phyloP scores from a whole-genome alignment of 2,797 vertebrate genomes.

The Carcharodon carcharias region DNA sequence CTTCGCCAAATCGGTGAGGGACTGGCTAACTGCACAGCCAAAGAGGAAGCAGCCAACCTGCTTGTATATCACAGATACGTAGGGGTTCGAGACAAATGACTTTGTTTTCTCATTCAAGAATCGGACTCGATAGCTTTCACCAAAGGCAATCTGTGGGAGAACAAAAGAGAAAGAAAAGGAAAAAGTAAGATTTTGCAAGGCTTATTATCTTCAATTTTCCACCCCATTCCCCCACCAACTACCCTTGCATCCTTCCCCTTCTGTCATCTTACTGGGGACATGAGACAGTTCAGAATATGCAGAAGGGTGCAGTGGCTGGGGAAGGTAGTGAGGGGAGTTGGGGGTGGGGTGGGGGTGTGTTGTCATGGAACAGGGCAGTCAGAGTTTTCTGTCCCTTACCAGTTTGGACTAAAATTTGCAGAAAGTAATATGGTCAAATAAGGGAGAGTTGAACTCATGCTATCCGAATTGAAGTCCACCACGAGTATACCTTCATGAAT shows the following conservation, averaged over 20 bases:
- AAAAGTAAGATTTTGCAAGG: background rate
- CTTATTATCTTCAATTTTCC: background rate
- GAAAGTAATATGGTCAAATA: background rate
- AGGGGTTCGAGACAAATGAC: conserved; percentile 57
- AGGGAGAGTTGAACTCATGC: background rate
- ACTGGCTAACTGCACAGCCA: conserved; percentile 61
- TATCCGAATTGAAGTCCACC: no score
- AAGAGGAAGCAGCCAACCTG: conserved; percentile 70
- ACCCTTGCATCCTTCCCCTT: background rate
- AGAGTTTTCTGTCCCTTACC: background rate
- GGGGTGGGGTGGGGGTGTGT: background rate
- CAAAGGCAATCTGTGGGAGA: conserved; percentile 57
- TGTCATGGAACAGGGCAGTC: background rate
- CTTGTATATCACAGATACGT: conserved; percentile 62
- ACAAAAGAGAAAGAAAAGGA: background rate
- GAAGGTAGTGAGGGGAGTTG: background rate
- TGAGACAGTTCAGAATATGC: background rate
- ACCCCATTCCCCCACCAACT: background rate
- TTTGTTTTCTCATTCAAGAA: conserved; percentile 51
- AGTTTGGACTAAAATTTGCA: background rate
- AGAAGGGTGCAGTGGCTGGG: background rate
- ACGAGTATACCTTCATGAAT: background rate
- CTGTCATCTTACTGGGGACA: background rate
- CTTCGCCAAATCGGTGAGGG: conserved; percentile 69
- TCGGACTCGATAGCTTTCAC: conserved; percentile 60